These are phyloP conservation scores for Digitonthophagus gazella DNA, from an alignment of 2,888 invertebrate species.

Conservation along the genomic window DNA sequence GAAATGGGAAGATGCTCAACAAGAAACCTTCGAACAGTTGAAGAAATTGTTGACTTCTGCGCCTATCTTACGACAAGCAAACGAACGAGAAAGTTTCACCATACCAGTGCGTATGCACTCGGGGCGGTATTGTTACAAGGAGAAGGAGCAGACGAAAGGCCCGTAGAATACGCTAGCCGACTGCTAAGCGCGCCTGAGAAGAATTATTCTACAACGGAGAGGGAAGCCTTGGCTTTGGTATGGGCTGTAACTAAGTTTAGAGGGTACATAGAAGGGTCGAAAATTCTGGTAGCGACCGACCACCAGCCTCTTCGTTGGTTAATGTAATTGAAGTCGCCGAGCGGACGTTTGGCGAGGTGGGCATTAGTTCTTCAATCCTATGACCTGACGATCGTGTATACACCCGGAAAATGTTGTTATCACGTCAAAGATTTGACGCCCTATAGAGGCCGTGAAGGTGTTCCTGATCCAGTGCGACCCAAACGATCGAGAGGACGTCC, in stretches of 20 bases:
- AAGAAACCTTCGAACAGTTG: slow-evolving; percentile 2
- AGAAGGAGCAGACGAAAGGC: slow-evolving; percentile 27
- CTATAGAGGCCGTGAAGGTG: no score
- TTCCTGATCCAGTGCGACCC: no score
- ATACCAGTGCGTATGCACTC: slow-evolving; percentile 23
- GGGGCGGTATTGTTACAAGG: neutral
- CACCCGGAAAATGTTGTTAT: slow-evolving; percentile 28
- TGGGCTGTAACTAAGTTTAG: slow-evolving; percentile 45
- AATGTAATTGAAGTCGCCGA: slow-evolving; percentile 34
- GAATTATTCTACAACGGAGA: slow-evolving; percentile 43
- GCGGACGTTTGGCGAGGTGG: slow-evolving; percentile 49
- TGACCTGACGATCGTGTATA: slow-evolving; percentile 39
- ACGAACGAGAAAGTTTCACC: slow-evolving; percentile 32
- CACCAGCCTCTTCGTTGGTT: slow-evolving; percentile 51
- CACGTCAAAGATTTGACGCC: no score
- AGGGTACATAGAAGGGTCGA: slow-evolving; percentile 40
- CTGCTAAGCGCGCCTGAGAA: slow-evolving; percentile 28
- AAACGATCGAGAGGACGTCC: no score
- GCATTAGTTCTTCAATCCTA: slow-evolving; percentile 44
- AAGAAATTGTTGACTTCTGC: slow-evolving; percentile 25
- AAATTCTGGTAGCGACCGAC: slow-evolving; percentile 45
- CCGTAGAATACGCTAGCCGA: slow-evolving; percentile 27
- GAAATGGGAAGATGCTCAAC: slow-evolving; percentile 23
- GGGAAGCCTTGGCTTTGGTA: slow-evolving; percentile 35
- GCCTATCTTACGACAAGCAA: slow-evolving; percentile 32